Conservation (phyloP, 2,888 invertebrate genomes). For the Agrotis segetum region DNA sequence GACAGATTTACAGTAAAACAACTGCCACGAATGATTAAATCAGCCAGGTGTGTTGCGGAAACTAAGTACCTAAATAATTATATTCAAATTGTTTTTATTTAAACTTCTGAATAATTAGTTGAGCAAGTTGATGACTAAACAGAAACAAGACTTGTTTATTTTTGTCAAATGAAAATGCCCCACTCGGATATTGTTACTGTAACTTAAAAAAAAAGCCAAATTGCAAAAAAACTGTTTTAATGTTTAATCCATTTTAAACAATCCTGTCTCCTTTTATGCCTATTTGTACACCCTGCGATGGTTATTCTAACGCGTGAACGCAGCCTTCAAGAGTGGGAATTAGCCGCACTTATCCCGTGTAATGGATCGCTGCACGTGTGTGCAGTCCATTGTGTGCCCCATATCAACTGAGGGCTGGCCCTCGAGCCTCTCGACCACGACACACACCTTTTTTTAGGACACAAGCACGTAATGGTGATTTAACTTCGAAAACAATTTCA, state of each 20-base stretch:
- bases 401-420: conserved; percentile 62
- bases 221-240: too few species aligned
- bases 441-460: conserved; percentile 46
- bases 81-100: neutral
- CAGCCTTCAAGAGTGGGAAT: conserved; percentile 82
- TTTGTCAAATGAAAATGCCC: too few species aligned
- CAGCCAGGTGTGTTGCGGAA: conserved; percentile 16
- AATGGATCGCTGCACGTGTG: conserved; percentile 82
- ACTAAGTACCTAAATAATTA: conserved; percentile 11
- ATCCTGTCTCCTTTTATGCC: conserved; percentile 58
- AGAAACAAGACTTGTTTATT: neutral
- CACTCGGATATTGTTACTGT: too few species aligned
- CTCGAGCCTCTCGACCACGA: conserved; percentile 22
- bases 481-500: conserved; percentile 20
- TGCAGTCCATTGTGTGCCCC: conserved; percentile 77
- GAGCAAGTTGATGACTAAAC: neutral
- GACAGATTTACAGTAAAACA: conserved; percentile 58
- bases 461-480: conserved; percentile 32
- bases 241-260: neutral
- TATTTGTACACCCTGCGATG: conserved; percentile 71
- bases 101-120: neutral
- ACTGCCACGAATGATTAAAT: conserved; percentile 42
- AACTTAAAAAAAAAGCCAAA: too few species aligned
- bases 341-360: conserved; percentile 88
- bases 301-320: conserved; percentile 74